Evolutionary conservation across 1,140 invertebrate genomes (phyloP).

Genomic region (Zaprionus taronus): DNA sequence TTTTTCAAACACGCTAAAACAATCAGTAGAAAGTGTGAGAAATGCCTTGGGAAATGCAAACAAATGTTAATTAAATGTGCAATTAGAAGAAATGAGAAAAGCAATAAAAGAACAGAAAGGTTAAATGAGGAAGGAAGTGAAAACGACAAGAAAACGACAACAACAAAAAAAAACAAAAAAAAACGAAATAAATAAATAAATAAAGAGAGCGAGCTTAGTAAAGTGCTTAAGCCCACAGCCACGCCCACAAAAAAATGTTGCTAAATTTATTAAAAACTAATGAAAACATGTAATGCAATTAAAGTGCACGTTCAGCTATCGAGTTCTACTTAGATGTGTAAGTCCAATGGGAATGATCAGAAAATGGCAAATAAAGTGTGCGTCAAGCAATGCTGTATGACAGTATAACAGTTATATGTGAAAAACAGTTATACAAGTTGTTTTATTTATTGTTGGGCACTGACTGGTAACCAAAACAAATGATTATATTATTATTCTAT

Average conservation of each 20-base stretch:
- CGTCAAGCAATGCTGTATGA: constrained; percentile 60
- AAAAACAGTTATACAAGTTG: not conserved
- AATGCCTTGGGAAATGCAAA: constrained; percentile 37
- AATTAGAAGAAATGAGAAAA: constrained; percentile 64
- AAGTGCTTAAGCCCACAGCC: constrained; percentile 40
- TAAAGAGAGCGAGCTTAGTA: constrained; percentile 41
- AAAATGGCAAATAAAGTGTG: constrained; percentile 34
- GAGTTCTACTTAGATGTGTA: constrained; percentile 53
- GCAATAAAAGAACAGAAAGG: constrained; percentile 31
- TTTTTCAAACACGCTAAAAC: constrained; percentile 37
- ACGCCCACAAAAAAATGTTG: constrained; percentile 34
- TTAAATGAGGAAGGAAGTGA: constrained; percentile 4
- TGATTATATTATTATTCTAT: not conserved
- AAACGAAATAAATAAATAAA: not conserved
- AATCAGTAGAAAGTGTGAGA: constrained; percentile 31
- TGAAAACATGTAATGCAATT: constrained; percentile 22
- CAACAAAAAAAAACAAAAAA: not conserved
- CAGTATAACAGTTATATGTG: constrained; percentile 54
- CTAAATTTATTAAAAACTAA: constrained; percentile 18
- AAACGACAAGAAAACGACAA: constrained; percentile 12
- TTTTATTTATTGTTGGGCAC: not conserved
- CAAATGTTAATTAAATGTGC: constrained; percentile 76
- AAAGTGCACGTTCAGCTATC: constrained; percentile 35
- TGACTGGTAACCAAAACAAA: not conserved
- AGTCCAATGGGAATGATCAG: constrained; percentile 40